A percentile compares a stretch with the other conserved stretches of the same genome.
Evolutionary conservation across 2,888 invertebrate genomes (phyloP).

Genomic region (Oxyteleia sp.): DNA sequence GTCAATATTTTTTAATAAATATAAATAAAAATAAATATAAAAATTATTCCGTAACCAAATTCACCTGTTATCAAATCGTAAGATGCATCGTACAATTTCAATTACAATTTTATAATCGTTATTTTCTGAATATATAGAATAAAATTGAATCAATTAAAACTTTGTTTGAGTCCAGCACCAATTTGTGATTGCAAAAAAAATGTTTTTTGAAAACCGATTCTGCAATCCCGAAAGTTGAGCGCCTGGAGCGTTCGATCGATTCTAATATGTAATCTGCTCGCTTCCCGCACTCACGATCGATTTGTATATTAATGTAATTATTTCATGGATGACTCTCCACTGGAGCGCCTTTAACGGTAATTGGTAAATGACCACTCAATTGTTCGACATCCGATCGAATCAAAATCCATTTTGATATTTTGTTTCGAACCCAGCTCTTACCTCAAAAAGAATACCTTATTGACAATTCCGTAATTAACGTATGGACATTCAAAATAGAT

Average conservation of each 20-base stretch:
- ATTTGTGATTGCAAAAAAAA: too few relatives aligned
- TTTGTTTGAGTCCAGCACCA: too few relatives aligned
- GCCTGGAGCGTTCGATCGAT: conserved; percentile 49
- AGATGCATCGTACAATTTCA: too few relatives aligned
- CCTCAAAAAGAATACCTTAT: background rate
- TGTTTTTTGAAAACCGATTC: background rate
- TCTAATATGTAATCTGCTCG: conserved; percentile 51
- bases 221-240: conserved; percentile 12
- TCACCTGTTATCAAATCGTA: too few relatives aligned
- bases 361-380: conserved; percentile 67
- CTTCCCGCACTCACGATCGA: conserved; percentile 45
- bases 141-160: too few relatives aligned
- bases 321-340: conserved; percentile 51
- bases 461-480: background rate
- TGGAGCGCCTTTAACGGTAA: conserved; percentile 59
- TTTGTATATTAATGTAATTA: conserved; percentile 71
- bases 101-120: too few relatives aligned
- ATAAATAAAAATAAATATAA: too few relatives aligned
- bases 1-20: too few relatives aligned
- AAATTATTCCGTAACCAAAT: too few relatives aligned
- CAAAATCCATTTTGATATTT: conserved; percentile 45
- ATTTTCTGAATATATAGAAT: too few relatives aligned
- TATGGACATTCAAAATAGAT: background rate
- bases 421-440: conserved; percentile 25
- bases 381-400: conserved; percentile 57